These are phyloP conservation scores for Papilio protenor DNA, from an alignment of 2,888 invertebrate genomes.

Conservation along the genomic window DNA sequence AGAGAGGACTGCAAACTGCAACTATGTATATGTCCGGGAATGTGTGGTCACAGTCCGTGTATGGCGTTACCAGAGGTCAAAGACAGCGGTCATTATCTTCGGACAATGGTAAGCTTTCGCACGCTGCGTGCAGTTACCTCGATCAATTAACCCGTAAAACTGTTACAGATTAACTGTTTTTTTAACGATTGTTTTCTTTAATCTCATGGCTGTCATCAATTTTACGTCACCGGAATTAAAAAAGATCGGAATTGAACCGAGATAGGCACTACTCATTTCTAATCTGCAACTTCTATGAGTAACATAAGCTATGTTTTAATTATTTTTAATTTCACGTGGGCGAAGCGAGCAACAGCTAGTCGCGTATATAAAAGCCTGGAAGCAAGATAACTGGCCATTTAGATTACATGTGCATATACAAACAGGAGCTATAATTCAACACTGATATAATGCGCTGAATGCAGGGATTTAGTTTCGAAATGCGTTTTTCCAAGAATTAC, in stretches of 20 bases:
- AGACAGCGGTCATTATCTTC: constrained; percentile 39
- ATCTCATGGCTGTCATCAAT: constrained; percentile 5
- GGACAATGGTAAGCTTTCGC: constrained; percentile 37
- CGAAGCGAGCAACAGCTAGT: no score
- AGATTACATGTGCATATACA: constrained; percentile 12
- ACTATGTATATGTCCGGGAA: neutral
- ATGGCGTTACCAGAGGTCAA: constrained; percentile 26
- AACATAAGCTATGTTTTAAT: no score
- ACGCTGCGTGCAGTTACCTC: constrained; percentile 37
- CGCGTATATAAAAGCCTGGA: neutral
- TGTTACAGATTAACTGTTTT: constrained; percentile 12
- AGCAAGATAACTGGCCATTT: constrained; percentile 1
- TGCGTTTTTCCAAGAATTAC: constrained; percentile 50
- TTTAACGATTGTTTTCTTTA: constrained; percentile 5
- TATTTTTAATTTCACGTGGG: no score
- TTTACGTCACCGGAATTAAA: neutral
- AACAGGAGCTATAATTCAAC: constrained; percentile 28
- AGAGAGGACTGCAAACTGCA: neutral
- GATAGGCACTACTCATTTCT: neutral
- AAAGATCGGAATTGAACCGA: neutral
- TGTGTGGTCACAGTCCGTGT: neutral
- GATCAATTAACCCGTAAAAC: constrained; percentile 29
- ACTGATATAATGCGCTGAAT: neutral
- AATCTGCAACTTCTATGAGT: no score
- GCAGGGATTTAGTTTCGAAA: neutral